Evolutionary conservation across 2,797 vertebrate genomes (phyloP).

Genomic region (Setipinna tenuifilis): DNA sequence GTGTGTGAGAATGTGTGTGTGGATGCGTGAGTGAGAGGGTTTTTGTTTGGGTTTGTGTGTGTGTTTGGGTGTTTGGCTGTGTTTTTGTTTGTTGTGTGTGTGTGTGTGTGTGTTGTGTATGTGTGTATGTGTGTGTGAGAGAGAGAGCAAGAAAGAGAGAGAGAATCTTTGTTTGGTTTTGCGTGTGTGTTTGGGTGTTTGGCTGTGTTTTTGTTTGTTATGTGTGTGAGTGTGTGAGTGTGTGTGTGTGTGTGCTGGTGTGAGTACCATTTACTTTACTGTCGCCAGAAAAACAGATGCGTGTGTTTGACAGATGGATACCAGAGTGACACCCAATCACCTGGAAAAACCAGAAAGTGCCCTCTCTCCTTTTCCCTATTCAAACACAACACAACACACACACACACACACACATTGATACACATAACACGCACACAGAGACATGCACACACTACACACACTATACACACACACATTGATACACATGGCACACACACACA

Average conservation of each 20-base stretch:
- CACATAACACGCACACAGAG: too few species aligned
- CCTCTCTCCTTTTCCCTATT: background rate
- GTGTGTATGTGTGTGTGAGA: background rate
- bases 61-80: background rate
- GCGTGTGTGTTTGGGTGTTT: background rate
- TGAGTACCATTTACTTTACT: background rate
- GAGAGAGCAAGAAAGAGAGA: too few species aligned
- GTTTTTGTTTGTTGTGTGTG: constrained; percentile 2
- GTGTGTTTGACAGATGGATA: constrained; percentile 75
- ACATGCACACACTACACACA: background rate
- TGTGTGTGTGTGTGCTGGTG: constrained; percentile 5
- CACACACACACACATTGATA: too few species aligned
- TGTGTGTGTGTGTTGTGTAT: constrained; percentile 6
- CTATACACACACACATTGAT: too few species aligned
- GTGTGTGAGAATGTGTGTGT: constrained; percentile 1
- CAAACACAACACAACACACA: too few species aligned
- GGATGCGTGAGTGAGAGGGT: constrained; percentile 1
- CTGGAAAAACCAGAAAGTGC: constrained; percentile 68
- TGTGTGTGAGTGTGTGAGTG: too few species aligned
- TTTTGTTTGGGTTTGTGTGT: constrained; percentile 40
- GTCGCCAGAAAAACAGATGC: background rate
- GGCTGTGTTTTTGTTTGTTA: background rate
- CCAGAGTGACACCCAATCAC: constrained; percentile 73
- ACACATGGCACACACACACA: background rate
- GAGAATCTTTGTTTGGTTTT: constrained; percentile 46